These are phyloP conservation scores for Glyptemys insculpta DNA, from an alignment of 2,797 vertebrate species.

Conservation along the genomic window DNA sequence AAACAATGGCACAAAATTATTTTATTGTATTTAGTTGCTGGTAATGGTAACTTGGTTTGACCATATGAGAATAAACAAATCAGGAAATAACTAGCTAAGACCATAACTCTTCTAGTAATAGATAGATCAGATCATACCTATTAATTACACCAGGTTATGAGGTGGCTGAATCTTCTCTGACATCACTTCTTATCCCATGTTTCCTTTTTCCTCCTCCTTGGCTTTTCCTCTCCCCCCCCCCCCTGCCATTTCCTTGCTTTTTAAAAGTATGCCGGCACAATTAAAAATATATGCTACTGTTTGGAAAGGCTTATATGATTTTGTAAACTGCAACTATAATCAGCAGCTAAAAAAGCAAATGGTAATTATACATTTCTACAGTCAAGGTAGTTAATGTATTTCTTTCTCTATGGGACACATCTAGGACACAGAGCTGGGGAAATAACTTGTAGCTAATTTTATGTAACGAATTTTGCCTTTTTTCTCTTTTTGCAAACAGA, in stretches of 20 bases:
- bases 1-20: constrained; percentile 46
- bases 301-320: neutral
- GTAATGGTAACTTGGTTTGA: constrained; percentile 34
- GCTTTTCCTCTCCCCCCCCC: neutral
- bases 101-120: neutral
- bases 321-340: neutral
- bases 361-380: neutral
- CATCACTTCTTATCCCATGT: neutral
- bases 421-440: neutral
- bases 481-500: neutral
- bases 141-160: neutral
- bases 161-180: neutral
- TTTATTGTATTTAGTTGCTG: neutral
- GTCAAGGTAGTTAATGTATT: neutral
- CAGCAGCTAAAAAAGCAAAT: neutral
- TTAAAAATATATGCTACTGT: neutral
- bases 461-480: neutral
- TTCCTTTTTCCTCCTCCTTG: neutral
- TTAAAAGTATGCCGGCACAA: neutral
- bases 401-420: neutral
- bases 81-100: neutral
- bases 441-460: neutral
- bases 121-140: neutral
- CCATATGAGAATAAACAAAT: constrained; percentile 9
- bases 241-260: neutral